Conservation (phyloP, 1,140 invertebrate genomes). For the Papilio polyxenes region DNA sequence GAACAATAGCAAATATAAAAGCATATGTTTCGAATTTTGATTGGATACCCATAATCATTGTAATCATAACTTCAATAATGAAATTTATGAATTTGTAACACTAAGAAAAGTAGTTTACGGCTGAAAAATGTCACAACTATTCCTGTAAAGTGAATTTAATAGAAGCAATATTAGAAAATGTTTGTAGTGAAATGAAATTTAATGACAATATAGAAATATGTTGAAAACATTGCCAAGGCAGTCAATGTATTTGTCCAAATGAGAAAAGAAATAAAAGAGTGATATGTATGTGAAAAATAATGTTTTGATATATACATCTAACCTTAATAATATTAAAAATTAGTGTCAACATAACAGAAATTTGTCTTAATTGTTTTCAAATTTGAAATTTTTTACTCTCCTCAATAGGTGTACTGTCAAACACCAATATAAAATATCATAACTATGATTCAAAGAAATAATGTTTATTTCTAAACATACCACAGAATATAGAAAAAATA, state of each 20-base stretch:
- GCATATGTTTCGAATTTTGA: slow-evolving; percentile 12
- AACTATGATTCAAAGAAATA: no score
- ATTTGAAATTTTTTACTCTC: no score
- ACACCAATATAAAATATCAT: no score
- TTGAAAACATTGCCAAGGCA: neutral
- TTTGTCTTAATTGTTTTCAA: no score
- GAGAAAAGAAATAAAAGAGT: neutral
- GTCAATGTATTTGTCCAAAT: neutral
- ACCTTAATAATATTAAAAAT: no score
- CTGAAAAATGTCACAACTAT: neutral
- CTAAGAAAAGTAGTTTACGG: neutral
- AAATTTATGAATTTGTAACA: neutral
- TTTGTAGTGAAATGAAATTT: neutral
- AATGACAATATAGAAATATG: neutral
- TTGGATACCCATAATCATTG: neutral
- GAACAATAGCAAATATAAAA: neutral
- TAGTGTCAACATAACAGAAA: no score
- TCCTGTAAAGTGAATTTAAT: neutral
- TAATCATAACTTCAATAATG: neutral
- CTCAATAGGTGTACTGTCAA: no score
- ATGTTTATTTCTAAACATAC: no score
- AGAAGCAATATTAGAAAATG: slow-evolving; percentile 6
- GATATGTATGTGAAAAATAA: neutral
- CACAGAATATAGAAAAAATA: no score
- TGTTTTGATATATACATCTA: neutral